Base-by-base conservation (phyloP, 2,888 invertebrate species). In the Allygus modestus region DNA sequence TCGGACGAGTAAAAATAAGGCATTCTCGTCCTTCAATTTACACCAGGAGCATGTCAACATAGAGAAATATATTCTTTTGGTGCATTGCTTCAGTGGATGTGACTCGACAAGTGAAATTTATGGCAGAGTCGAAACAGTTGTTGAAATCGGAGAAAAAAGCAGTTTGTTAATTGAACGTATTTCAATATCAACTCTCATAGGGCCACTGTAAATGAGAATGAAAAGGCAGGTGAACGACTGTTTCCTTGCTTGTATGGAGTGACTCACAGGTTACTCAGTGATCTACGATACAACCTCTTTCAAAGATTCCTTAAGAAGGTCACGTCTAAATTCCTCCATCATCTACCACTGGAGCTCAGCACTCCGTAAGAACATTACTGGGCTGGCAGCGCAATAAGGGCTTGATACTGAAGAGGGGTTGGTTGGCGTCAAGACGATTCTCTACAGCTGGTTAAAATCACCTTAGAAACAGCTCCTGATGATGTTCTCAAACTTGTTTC, bases 391-490 rank as follows among this genome's bases (percentile, higher is more conserved):
- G 37, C 37, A 37, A 37, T 37, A 37, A 37, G 9, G 37, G 9
- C 37, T 37, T 37, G 37, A 7, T 37, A 4, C 37, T 37, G 37
- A 37, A 37, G 37, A 37, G 37, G 9, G 37, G 37, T 37, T 37
- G 37, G 37, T 7, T 37, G n/a, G 37, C 37, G 37, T 37, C 9
- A 9, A 37, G 37, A 37, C 9, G 37, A 37, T 37, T 7, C 37
- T 37, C 37, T 37, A 37, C 9, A 37, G 37, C 37, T 9, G 37
- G 37, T 37, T 37, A 37, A 37, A 37, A 51, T 12, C 51, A 51
- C 51, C 51, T 51, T 51, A 51, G 51, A 51, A 51, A 4, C 51
- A 51, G 51, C 51, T n/a, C 51, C 51, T 51, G 51, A 51, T 51
- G 51, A 2, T 12, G 12, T 51, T 51, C 51, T 51, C 5, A 51